phyloP scores from a whole-genome alignment of 2,113 vertebrate genomes.

The Periophthalmus modestus region DNA sequence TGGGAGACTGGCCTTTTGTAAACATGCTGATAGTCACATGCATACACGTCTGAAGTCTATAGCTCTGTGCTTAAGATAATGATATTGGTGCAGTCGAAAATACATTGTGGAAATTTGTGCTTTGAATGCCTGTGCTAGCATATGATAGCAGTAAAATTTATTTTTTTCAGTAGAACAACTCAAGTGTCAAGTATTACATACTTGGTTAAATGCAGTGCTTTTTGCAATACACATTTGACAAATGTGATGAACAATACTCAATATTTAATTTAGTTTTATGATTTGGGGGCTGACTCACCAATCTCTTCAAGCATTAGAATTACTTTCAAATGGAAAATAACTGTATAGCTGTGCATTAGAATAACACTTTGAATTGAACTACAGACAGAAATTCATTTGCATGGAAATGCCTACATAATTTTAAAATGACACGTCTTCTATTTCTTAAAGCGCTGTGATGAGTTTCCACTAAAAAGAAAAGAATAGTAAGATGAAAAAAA shows the following conservation, averaged over 20 bases:
- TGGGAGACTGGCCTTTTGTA: constrained; percentile 22
- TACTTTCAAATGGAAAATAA: background rate
- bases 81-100: constrained; percentile 66
- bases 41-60: constrained; percentile 41
- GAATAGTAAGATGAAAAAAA: background rate
- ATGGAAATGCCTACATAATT: constrained; percentile 46
- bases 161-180: background rate
- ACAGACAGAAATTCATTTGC: background rate
- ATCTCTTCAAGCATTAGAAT: background rate
- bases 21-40: constrained; percentile 63
- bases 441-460: constrained; percentile 9
- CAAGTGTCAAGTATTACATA: background rate
- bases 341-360: constrained; percentile 6
- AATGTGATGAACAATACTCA: background rate
- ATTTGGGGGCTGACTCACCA: background rate
- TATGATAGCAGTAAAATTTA: constrained; percentile 20
- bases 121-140: constrained; percentile 59
- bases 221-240: background rate
- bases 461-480: background rate
- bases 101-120: constrained; percentile 18
- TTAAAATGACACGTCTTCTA: constrained; percentile 37
- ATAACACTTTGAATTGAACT: background rate
- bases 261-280: background rate
- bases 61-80: constrained; percentile 40
- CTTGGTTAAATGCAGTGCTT: background rate